Percentiles rank a stretch among this genome's conserved stretches.
Conservation (phyloP, 2,797 vertebrate genomes). For the Sebastes goodei region DNA sequence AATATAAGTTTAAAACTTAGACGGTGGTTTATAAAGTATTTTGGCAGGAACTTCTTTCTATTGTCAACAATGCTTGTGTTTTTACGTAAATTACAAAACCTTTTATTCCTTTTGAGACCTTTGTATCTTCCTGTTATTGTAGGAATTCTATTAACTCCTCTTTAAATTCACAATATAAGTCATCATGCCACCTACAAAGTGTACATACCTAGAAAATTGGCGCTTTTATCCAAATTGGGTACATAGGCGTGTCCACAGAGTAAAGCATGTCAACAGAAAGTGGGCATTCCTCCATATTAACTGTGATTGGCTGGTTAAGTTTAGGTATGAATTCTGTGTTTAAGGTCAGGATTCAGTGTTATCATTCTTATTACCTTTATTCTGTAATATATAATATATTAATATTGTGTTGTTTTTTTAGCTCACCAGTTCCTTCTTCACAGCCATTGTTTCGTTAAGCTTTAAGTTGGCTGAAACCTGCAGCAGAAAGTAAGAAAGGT, state of each 20-base stretch:
- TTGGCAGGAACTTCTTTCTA: neutral
- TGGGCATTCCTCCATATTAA: neutral
- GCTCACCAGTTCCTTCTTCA: conserved; percentile 94
- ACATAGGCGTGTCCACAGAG: no score
- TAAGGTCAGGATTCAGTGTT: neutral
- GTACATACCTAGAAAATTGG: no score
- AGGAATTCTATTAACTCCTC: neutral
- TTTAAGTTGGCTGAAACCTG: conserved; percentile 95
- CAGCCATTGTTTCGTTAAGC: conserved; percentile 88
- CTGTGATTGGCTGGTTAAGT: no score
- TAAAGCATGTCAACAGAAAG: no score
- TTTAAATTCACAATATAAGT: neutral
- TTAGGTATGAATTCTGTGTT: neutral
- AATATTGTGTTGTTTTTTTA: neutral
- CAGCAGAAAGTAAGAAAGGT: neutral
- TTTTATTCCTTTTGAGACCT: neutral
- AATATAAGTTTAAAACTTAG: neutral
- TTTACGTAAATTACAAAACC: neutral
- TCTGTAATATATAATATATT: neutral
- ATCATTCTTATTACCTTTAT: neutral
- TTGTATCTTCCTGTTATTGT: neutral
- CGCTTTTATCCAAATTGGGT: no score
- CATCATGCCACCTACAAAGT: no score
- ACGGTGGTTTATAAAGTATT: neutral
- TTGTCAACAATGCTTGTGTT: neutral